Evolutionary conservation across 2,797 vertebrate genomes (phyloP), one percentile per base, ranked within the genome.

Genomic region (Bufotes viridis): DNA sequence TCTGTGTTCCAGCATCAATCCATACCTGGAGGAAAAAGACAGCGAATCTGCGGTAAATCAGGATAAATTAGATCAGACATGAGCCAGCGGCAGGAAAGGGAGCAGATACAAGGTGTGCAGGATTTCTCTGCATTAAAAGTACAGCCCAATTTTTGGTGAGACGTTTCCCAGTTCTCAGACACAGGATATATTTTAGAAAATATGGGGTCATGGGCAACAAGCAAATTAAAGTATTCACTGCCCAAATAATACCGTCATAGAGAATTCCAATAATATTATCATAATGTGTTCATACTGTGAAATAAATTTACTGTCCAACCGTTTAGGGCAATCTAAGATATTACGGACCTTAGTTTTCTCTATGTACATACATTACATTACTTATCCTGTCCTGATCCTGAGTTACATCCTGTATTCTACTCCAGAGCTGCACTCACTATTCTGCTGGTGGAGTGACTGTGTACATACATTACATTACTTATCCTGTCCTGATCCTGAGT

Each of bases 1-100:
- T 96, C 93, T 96, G 96, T 86, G 96, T 96, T 82, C 95, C 96
- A 14, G 96, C 96, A 89, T 96, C 96, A 90, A 96, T 96, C 96
- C 96, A 96, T 88, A 96, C 96, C 96, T 96, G 85, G 81, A 55
- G 75, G 70, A 49, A 75, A 87, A 61, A 81, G 42, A 86, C 65
- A 78, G 10, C 26, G 26, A 69, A 60, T 57, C 51, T 80, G 61
- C 63, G 13, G 49, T 80, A 11, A 86, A 79, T 78, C 61, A 42
- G 49, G 18, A 76, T 58, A n/a, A 34, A 67, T 85, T 12, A 10
- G 63, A 75, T 7, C 26, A 49, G 57, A 76, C 70, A 22, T 84
- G 20, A 76, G 51, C 70, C 20, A 0, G 29, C n/a, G 17, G 63
- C 24, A 42, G 29, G 76, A n/a, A 51, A n/a, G 2, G 29, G 15